phyloP scores from a whole-genome alignment of 2,113 vertebrate species.

The Tupaia chinensis region DNA sequence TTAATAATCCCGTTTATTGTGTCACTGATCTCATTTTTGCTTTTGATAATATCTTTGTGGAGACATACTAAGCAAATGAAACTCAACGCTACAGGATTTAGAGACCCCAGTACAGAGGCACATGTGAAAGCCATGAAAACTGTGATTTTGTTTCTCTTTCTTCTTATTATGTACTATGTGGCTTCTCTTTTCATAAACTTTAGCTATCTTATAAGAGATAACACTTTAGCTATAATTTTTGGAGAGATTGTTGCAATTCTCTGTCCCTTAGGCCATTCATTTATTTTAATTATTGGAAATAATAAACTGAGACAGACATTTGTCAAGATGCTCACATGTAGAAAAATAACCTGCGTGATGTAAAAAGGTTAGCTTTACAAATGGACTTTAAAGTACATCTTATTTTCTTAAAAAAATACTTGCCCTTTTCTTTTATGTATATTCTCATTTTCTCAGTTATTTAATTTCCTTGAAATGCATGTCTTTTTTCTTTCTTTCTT shows the following conservation, averaged over 20 bases:
- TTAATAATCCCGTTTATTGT: neutral
- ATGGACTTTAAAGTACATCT: neutral
- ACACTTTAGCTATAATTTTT: neutral
- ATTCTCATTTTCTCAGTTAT: neutral
- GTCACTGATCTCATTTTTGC: neutral
- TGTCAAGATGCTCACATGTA: neutral
- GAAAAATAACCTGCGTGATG: neutral
- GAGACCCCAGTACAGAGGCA: neutral
- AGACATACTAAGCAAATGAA: slow-evolving; percentile 50
- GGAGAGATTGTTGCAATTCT: neutral
- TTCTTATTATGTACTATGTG: slow-evolving; percentile 24
- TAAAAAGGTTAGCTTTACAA: neutral
- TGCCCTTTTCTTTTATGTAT: neutral
- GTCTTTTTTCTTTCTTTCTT: too few species aligned
- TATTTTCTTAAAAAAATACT: neutral
- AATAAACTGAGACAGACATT: neutral
- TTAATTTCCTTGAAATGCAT: neutral
- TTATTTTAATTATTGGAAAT: slow-evolving; percentile 54
- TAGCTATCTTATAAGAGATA: neutral
- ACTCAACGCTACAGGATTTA: neutral
- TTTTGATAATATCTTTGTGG: slow-evolving; percentile 8
- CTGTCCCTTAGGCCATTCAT: neutral
- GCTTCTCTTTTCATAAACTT: neutral
- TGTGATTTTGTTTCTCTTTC: slow-evolving; percentile 27
- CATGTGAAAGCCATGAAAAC: neutral